phyloP scores from a whole-genome alignment of 2,888 invertebrate genomes.

The Scrobipalpa atriplicella region DNA sequence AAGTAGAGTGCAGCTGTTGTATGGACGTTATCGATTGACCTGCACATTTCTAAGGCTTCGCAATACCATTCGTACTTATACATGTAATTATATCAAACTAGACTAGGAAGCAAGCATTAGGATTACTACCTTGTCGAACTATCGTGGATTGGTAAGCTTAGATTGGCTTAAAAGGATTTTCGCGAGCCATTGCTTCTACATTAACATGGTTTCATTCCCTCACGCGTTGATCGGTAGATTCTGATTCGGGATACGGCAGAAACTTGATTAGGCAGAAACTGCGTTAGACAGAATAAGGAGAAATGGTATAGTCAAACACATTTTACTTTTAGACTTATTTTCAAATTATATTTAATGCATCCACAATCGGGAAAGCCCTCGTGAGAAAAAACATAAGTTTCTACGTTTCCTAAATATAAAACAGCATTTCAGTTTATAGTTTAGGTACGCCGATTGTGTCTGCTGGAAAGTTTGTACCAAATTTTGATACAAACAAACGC shows the following conservation, averaged over 20 bases:
- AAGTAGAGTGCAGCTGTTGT: neutral
- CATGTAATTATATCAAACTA: neutral
- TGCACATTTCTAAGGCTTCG: constrained; percentile 8
- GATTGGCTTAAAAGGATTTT: neutral
- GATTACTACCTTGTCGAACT: neutral
- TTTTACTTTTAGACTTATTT: too few relatives aligned
- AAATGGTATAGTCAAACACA: too few relatives aligned
- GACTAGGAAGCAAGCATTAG: constrained; percentile 4
- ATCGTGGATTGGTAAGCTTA: too few relatives aligned
- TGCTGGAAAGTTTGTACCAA: neutral
- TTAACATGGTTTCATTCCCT: neutral
- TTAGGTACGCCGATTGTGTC: too few relatives aligned
- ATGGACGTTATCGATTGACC: constrained; percentile 4
- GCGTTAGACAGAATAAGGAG: too few relatives aligned
- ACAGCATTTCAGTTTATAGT: too few relatives aligned
- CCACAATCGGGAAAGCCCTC: too few relatives aligned
- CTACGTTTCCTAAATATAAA: too few relatives aligned
- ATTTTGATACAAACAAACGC: neutral
- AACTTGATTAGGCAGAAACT: too few relatives aligned
- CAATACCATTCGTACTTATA: neutral
- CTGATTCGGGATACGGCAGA: neutral
- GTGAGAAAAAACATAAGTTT: too few relatives aligned
- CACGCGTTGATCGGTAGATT: too few relatives aligned
- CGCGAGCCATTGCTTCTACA: neutral
- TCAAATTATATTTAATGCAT: too few relatives aligned